phyloP scores from a whole-genome alignment of 2,888 invertebrate genomes.

The Barypeithes pellucidus region DNA sequence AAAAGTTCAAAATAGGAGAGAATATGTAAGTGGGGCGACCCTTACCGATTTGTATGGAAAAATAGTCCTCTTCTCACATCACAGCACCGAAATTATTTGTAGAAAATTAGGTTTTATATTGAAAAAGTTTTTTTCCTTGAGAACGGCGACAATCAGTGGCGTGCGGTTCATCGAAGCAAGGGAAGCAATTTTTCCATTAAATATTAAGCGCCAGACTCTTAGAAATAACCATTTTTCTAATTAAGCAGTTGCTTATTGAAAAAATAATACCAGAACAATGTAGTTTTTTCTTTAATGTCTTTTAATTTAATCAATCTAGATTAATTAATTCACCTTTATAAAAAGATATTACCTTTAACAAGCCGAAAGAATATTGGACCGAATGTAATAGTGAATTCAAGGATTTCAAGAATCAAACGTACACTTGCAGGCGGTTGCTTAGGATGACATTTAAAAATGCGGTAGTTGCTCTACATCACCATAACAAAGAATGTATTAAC shows the following conservation, averaged over 20 bases:
- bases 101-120: conserved; percentile 4
- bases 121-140: not conserved
- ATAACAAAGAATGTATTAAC: not conserved
- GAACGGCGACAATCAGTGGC: not conserved
- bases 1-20: not conserved
- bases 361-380: no score
- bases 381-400: not conserved
- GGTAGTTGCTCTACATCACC: conserved; percentile 6
- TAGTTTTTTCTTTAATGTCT: no score
- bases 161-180: no score
- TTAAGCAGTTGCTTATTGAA: no score
- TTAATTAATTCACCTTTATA: no score
- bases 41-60: not conserved
- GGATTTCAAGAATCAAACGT: not conserved
- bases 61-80: not conserved
- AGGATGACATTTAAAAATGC: conserved; percentile 7
- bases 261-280: no score
- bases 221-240: no score
- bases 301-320: no score
- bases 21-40: not conserved
- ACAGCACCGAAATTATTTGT: conserved; percentile 2
- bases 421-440: not conserved
- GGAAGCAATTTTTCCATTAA: no score
- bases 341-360: no score
- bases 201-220: no score